Evolutionary conservation across 2,888 invertebrate genomes (phyloP), one percentile per base, ranked within the genome.

Genomic region (Macrosoma leucophasiata): DNA sequence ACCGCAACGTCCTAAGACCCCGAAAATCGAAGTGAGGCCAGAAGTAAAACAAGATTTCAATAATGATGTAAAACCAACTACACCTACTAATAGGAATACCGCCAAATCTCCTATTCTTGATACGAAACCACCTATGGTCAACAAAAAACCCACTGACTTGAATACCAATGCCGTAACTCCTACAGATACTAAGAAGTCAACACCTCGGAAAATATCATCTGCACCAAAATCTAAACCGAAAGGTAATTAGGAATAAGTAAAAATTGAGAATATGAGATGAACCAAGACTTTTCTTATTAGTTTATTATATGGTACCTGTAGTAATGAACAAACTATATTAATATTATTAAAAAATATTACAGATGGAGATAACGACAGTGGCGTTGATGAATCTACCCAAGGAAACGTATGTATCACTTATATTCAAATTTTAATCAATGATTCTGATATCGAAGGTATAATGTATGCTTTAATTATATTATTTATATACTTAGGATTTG

Each of bases 281-380:
- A 75, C 69, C 71, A 70, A 66, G 54, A 46, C 31, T 34, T 18
- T 36, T 25, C 13, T 34, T 24, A 27, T 19, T 15, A 10, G 28
- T 26, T 11, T 29, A 11, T 9, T 33, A 14, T 7, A 6, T 13
- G 18, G 3, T 24, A 0, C 6, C 14, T 19, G 9, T 29, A 13
- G 19, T 29, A 13, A 29, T 23, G 22, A 26, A 14, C 28, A 23
- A 23, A 22, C 6, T 15, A 21, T 18, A 10, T 32, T 24, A 13
- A 26, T 32, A 32, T 33, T 29, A 29, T 13, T 17, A 21, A 29
- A 38, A 31, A 12, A 27, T 36, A 74, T 86, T 82, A 48, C 88
- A 94, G 94, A 93, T 82, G 91, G 91, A 19, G 93, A 92, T 66
- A 93, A 93, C 55, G 93, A 93, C 57, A 93, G 92, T 62, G 93